A percentile compares a stretch with the other conserved stretches of the same genome.
Evolutionary conservation across 1,140 invertebrate species (phyloP).

Genomic region (Drosophila orosa): DNA sequence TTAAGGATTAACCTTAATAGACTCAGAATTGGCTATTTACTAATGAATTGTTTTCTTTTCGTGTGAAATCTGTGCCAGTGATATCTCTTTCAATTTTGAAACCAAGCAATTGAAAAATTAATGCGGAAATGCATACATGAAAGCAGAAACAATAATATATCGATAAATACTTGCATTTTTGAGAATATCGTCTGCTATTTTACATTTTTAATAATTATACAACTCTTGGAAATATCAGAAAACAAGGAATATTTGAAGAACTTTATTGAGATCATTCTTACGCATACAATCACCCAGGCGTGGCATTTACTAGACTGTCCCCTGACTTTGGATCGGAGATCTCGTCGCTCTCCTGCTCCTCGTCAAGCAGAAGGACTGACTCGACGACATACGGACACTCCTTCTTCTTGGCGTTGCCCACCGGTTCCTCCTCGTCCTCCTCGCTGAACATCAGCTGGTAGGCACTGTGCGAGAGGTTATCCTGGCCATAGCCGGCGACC

Average conservation of each 20-base stretch:
- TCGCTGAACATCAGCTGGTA: conserved; percentile 39
- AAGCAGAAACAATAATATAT: neutral
- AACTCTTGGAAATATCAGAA: neutral
- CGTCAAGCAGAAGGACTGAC: conserved; percentile 5
- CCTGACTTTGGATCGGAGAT: neutral
- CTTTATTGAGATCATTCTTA: neutral
- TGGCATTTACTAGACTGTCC: neutral
- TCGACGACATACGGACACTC: conserved; percentile 7
- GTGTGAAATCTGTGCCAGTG: no score
- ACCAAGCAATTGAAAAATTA: neutral
- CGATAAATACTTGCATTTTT: no score
- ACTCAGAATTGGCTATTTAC: no score
- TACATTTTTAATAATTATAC: no score
- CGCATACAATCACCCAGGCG: neutral
- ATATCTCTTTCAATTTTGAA: neutral
- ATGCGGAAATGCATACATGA: neutral
- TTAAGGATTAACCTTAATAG: no score
- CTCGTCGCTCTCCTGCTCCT: conserved; percentile 32
- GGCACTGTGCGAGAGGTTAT: conserved; percentile 11
- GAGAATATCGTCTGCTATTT: neutral
- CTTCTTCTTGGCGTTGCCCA: neutral
- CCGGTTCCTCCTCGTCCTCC: conserved; percentile 11
- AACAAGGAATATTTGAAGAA: no score
- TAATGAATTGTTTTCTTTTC: no score
- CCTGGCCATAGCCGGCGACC: neutral